A percentile compares a stretch with the other conserved stretches of the same genome.
Evolutionary conservation across 2,113 vertebrate species (phyloP).

Genomic region (Chlamydotis undulata): DNA sequence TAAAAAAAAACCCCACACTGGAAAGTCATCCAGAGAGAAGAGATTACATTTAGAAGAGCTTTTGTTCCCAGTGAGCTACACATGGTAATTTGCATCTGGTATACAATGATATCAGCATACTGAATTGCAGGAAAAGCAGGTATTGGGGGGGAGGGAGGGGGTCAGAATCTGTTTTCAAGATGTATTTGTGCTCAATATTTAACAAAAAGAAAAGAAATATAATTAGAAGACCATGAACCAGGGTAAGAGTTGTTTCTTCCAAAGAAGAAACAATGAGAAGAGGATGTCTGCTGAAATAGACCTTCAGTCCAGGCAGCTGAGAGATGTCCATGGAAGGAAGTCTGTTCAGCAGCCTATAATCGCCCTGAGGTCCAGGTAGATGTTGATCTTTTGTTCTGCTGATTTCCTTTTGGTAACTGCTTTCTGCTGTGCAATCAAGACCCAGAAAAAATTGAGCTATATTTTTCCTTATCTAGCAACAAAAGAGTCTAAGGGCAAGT

Average conservation of each 20-base stretch:
- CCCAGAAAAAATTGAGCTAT: background rate
- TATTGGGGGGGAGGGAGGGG: background rate
- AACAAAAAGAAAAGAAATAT: slow-evolving; percentile 10
- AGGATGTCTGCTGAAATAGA: slow-evolving; percentile 34
- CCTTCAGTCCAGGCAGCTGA: background rate
- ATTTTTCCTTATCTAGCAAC: background rate
- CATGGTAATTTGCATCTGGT: background rate
- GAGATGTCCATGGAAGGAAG: slow-evolving; percentile 34
- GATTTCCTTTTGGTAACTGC: background rate
- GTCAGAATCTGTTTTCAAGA: slow-evolving; percentile 21
- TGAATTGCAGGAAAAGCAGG: slow-evolving; percentile 52
- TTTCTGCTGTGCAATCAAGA: background rate
- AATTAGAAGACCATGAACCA: slow-evolving; percentile 38
- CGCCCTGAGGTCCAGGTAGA: background rate
- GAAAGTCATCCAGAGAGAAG: background rate
- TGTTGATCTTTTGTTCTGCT: background rate
- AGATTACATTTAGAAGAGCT: background rate
- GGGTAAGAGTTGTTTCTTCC: slow-evolving; percentile 9
- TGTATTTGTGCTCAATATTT: background rate
- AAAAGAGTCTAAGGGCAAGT: background rate
- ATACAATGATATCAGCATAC: background rate
- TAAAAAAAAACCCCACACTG: background rate
- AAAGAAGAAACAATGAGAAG: slow-evolving; percentile 34
- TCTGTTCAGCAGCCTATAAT: background rate
- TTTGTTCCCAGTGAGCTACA: background rate